Evolutionary conservation across 2,113 vertebrate species (phyloP).

Genomic region (rabbit (Oryctolagus cuniculus)): DNA sequence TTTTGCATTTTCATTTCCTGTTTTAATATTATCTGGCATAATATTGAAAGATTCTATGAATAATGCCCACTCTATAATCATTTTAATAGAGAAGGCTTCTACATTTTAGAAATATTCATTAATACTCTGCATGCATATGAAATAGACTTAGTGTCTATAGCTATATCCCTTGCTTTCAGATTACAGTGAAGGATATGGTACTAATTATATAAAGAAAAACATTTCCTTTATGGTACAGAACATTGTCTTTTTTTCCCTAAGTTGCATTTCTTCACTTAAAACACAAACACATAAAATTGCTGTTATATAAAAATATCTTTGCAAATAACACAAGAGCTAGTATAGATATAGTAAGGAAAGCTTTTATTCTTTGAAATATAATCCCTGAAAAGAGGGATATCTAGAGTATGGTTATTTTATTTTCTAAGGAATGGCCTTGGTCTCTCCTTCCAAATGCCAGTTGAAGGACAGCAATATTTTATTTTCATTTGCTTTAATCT

Average conservation of each 20-base stretch:
- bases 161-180: conserved; percentile 19
- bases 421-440: not conserved
- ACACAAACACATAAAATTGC: not conserved
- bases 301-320: conserved; percentile 13
- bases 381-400: not conserved
- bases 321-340: not conserved
- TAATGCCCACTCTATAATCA: not conserved
- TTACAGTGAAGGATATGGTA: not conserved
- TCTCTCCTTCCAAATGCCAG: conserved; percentile 46
- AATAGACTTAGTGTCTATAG: not conserved
- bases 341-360: not conserved
- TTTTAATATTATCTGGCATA: conserved; percentile 18
- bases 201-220: not conserved
- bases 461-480: not conserved
- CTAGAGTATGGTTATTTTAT: not conserved
- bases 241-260: conserved; percentile 11
- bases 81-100: not conserved
- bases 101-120: not conserved
- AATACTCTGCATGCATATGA: not conserved
- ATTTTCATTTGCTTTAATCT: not conserved
- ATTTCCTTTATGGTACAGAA: not conserved
- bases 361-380: not conserved
- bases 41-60: conserved; percentile 23
- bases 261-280: conserved; percentile 5
- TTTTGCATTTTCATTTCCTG: conserved; percentile 3